A percentile compares a stretch with the other conserved stretches of the same genome.
Evolutionary conservation across 2,113 vertebrate genomes (phyloP).

Genomic region (Salminus brasiliensis): DNA sequence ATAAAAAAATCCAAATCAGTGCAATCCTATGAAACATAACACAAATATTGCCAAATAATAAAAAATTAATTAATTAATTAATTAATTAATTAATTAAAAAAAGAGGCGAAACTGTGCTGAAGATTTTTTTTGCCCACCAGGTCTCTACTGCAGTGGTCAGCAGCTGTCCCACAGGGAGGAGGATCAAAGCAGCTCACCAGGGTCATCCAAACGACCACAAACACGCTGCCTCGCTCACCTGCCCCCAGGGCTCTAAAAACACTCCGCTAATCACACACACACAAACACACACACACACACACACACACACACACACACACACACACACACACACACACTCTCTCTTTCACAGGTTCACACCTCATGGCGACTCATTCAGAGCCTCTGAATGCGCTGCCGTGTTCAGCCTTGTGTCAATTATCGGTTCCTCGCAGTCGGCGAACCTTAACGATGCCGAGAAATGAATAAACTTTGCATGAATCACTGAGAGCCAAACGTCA

Average conservation of each 20-base stretch:
- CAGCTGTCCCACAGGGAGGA: conserved; percentile 30
- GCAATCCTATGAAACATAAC: too few species aligned
- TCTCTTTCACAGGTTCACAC: not conserved
- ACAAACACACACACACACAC: conserved; percentile 37
- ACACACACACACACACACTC: conserved; percentile 37
- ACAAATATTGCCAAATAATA: too few species aligned
- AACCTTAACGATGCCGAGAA: not conserved
- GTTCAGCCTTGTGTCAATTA: not conserved
- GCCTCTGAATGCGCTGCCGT: not conserved
- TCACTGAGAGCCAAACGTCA: not conserved
- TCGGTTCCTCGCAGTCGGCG: not conserved
- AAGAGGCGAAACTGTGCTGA: too few species aligned
- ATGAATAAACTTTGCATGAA: not conserved
- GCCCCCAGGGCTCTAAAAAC: conserved; percentile 32
- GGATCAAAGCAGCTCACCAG: conserved; percentile 2
- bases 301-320: conserved; percentile 36
- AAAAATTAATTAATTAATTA: too few species aligned
- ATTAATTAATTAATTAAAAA: too few species aligned
- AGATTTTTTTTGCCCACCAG: too few species aligned
- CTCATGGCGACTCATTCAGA: not conserved
- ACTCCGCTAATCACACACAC: conserved; percentile 19
- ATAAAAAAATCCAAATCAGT: too few species aligned
- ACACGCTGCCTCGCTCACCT: conserved; percentile 44
- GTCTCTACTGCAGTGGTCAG: not conserved
- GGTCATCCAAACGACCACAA: conserved; percentile 29